Evolutionary conservation across 2,797 vertebrate genomes (phyloP).

Genomic region (Platalea minor): DNA sequence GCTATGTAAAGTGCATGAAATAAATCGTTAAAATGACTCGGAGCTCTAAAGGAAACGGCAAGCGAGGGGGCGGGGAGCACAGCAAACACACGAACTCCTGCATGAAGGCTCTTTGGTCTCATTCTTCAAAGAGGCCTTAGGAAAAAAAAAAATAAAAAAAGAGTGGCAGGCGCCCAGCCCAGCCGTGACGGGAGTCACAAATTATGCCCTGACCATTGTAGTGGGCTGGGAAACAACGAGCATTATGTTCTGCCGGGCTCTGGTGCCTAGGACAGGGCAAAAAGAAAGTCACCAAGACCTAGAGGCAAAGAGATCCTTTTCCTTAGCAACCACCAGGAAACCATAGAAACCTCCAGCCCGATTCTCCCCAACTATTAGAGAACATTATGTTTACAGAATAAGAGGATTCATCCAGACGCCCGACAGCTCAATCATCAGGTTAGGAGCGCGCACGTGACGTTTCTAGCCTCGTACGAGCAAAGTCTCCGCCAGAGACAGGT

Average conservation of each 20-base stretch:
- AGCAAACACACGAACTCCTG: neutral
- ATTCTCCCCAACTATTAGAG: neutral
- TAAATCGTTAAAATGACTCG: neutral
- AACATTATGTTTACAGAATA: neutral
- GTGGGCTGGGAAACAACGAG: conserved; percentile 26
- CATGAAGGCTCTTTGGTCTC: conserved; percentile 44
- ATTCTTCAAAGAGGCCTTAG: conserved; percentile 54
- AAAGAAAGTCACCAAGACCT: conserved; percentile 42
- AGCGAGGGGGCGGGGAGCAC: neutral
- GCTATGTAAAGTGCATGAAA: conserved; percentile 53
- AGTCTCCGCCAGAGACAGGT: neutral
- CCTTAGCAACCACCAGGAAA: conserved; percentile 41
- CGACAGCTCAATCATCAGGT: neutral
- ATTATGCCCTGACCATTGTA: conserved; percentile 24
- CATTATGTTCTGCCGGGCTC: conserved; percentile 27
- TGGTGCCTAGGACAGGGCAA: neutral
- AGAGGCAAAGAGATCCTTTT: neutral
- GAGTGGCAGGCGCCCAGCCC: neutral
- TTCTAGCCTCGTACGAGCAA: rapidly evolving
- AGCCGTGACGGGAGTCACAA: conserved; percentile 43
- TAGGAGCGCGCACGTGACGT: rapidly evolving
- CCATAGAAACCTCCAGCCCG: conserved; percentile 35
- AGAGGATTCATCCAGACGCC: neutral
- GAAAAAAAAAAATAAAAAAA: neutral
- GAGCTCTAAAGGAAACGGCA: conserved; percentile 15